These are phyloP conservation scores for Melanerpes aurifrons DNA, from an alignment of 2,113 vertebrate genomes.

Conservation along the genomic window DNA sequence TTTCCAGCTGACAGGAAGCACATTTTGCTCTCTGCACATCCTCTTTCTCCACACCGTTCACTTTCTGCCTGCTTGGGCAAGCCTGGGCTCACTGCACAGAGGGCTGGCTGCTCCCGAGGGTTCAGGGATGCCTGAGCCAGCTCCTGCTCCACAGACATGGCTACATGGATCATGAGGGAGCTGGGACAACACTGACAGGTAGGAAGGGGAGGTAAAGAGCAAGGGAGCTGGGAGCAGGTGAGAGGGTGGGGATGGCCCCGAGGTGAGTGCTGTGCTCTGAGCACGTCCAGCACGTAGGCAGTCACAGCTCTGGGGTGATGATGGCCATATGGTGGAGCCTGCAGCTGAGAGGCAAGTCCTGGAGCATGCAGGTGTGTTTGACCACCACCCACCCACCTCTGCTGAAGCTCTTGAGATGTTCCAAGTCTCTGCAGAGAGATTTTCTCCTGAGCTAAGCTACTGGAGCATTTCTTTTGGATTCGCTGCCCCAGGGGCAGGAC, in stretches of 20 bases:
- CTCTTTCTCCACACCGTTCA: background rate
- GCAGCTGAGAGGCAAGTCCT: background rate
- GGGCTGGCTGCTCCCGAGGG: background rate
- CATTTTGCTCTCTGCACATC: conserved; percentile 5
- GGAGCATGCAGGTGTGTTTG: background rate
- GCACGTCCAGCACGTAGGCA: background rate
- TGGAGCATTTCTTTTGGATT: background rate
- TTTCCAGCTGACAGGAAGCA: conserved; percentile 40
- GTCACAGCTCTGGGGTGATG: background rate
- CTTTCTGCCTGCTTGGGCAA: conserved; percentile 10
- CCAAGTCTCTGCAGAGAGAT: background rate
- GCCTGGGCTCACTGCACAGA: background rate
- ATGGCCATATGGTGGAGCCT: background rate
- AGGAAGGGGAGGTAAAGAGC: background rate
- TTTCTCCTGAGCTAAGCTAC: background rate
- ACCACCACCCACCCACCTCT: background rate
- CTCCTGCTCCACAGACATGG: background rate
- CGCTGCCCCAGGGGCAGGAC: background rate
- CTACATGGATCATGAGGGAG: background rate
- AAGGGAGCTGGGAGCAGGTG: background rate
- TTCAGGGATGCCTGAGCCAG: background rate
- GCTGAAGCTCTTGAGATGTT: conserved; percentile 21
- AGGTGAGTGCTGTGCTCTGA: background rate
- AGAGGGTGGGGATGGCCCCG: background rate
- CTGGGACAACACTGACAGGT: background rate